Conservation (phyloP, 2,888 invertebrate genomes). For the Amblyjoppa fuscipennis region DNA sequence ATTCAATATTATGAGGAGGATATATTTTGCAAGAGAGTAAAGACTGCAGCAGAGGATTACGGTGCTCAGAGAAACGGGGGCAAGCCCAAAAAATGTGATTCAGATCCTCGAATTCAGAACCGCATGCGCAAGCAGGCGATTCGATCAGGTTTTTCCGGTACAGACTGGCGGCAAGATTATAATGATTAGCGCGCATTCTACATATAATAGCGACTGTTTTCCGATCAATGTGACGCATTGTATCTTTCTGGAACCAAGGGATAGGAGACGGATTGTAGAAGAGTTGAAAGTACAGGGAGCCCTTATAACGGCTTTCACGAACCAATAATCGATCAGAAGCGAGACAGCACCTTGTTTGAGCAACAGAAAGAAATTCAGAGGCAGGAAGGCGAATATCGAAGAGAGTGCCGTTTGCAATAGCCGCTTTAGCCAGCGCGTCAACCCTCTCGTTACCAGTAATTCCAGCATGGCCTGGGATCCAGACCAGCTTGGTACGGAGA, state of each 20-base stretch:
- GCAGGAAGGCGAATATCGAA: not conserved
- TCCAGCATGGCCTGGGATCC: constrained; percentile 15
- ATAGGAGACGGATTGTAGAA: not conserved
- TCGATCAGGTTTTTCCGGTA: not conserved
- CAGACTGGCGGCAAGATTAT: not conserved
- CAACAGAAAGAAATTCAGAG: not conserved
- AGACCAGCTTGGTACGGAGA: not conserved
- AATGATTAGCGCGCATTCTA: constrained; percentile 39
- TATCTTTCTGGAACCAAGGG: constrained; percentile 1
- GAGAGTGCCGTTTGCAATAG: not conserved
- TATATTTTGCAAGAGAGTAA: not conserved
- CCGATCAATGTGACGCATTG: not conserved
- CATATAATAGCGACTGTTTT: not conserved
- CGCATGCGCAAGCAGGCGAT: constrained; percentile 3
- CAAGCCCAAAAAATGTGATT: not conserved
- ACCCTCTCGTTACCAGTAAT: constrained; percentile 11
- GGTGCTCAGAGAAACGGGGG: not conserved
- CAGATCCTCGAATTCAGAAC: not conserved
- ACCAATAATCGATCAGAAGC: not conserved
- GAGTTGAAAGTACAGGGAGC: constrained; percentile 1
- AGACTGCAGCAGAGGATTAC: not conserved
- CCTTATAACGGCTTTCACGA: not conserved
- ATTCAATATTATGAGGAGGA: not conserved
- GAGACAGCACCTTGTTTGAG: not conserved
- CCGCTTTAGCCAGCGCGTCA: constrained; percentile 2